A percentile compares a stretch with the other conserved stretches of the same genome.
Conservation (phyloP, 2,113 vertebrate species). For the Marcusenius ussheri region DNA sequence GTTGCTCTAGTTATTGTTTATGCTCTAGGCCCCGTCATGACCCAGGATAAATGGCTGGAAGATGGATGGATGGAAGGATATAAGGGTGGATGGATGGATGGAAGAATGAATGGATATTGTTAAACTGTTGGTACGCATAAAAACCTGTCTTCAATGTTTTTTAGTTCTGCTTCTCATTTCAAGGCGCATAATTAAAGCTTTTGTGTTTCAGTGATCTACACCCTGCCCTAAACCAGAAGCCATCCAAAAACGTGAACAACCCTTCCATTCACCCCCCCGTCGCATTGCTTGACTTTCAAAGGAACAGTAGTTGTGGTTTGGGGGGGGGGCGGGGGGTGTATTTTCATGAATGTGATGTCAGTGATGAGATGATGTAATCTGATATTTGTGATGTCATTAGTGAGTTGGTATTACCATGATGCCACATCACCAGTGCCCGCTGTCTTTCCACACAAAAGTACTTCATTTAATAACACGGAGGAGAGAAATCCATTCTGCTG, state of each 20-base stretch:
- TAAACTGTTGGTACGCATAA: background rate
- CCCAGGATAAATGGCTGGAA: background rate
- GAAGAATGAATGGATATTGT: background rate
- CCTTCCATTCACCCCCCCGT: background rate
- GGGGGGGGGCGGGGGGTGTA: background rate
- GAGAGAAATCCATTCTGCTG: background rate
- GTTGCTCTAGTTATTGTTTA: background rate
- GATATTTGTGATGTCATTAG: background rate
- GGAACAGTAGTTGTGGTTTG: background rate
- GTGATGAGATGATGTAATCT: background rate
- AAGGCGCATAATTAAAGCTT: background rate
- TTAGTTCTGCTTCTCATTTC: background rate
- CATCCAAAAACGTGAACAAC: background rate
- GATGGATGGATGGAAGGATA: background rate
- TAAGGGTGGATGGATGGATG: background rate
- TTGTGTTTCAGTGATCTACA: background rate
- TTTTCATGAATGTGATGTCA: background rate
- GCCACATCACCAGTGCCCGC: background rate
- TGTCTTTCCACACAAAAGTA: background rate
- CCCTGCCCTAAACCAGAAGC: background rate
- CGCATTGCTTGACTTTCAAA: background rate
- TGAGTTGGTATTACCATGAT: background rate
- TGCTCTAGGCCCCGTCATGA: background rate
- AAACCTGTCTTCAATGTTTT: background rate
- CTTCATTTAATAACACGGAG: background rate